Percentiles rank a stretch among this genome's conserved stretches.
These are phyloP conservation scores for Oscheius onirici DNA, from an alignment of 2,888 invertebrate species.

Conservation along the genomic window DNA sequence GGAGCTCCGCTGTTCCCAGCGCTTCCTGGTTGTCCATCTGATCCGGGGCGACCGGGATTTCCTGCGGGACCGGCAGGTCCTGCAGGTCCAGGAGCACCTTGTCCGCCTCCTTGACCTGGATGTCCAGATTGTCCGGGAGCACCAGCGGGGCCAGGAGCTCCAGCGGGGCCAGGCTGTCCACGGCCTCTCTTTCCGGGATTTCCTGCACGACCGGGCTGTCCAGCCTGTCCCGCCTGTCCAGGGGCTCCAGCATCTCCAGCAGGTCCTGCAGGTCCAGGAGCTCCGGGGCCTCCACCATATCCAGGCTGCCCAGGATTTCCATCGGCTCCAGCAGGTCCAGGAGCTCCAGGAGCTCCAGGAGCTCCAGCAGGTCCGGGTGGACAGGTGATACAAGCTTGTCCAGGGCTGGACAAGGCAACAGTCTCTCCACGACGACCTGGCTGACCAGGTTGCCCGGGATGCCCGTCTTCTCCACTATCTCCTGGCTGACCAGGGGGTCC, in stretches of 20 bases:
- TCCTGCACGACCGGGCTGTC: constrained; percentile 12
- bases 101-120: constrained; percentile 4
- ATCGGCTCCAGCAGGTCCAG: constrained; percentile 4
- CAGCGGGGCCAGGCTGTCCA: constrained; percentile 13
- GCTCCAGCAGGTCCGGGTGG: constrained; percentile 5
- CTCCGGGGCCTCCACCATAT: neutral
- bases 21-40: constrained; percentile 11
- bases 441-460: constrained; percentile 10
- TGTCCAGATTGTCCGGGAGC: constrained; percentile 1
- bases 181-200: neutral
- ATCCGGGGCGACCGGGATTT: constrained; percentile 11
- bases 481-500: constrained; percentile 16
- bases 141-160: neutral
- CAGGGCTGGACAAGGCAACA: constrained; percentile 12
- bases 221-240: constrained; percentile 8
- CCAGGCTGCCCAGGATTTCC: neutral
- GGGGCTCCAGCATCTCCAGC: constrained; percentile 13
- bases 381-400: neutral
- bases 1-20: constrained; percentile 5
- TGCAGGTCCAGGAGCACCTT: neutral
- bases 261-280: constrained; percentile 11
- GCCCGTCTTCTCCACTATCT: constrained; percentile 14
- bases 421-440: constrained; percentile 15
- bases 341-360: constrained; percentile 9
- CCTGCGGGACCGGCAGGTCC: constrained; percentile 1